Evolutionary conservation across 2,888 invertebrate species (phyloP).

Genomic region (Diarsia brunnea): DNA sequence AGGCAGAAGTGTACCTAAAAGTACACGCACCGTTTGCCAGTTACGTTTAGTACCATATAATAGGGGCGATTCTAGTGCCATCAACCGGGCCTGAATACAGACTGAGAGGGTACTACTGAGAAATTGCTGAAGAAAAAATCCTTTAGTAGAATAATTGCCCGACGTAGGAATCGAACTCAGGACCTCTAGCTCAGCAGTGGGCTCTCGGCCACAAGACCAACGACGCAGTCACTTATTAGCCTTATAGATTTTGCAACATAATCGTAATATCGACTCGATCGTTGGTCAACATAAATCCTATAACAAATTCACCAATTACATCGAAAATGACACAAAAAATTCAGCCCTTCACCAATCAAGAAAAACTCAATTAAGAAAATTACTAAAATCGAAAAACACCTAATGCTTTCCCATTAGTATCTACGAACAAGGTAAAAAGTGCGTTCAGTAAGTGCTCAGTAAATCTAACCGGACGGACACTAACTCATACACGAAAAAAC

Average conservation of each 20-base stretch:
- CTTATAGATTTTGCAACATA: no score
- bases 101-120: no score
- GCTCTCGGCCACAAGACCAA: no score
- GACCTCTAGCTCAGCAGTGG: no score
- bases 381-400: conserved; percentile 65
- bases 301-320: neutral
- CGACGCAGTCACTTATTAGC: neutral
- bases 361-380: conserved; percentile 65
- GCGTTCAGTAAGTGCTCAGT: conserved; percentile 66
- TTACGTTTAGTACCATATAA: no score
- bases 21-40: no score
- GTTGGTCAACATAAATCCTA: neutral
- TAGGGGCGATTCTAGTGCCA: no score
- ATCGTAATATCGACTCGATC: neutral
- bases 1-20: no score
- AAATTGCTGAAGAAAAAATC: no score
- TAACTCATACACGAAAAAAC: conserved; percentile 85
- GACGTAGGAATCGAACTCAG: no score
- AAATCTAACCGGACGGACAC: conserved; percentile 67
- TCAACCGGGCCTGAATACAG: no score
- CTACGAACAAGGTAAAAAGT: conserved; percentile 57
- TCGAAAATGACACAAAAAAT: conserved; percentile 16
- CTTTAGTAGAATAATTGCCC: no score
- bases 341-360: conserved; percentile 40
- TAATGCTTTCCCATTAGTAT: conserved; percentile 71